These are phyloP conservation scores for Rhadinocentrus ornatus DNA, from an alignment of 2,797 vertebrate species.

Conservation along the genomic window DNA sequence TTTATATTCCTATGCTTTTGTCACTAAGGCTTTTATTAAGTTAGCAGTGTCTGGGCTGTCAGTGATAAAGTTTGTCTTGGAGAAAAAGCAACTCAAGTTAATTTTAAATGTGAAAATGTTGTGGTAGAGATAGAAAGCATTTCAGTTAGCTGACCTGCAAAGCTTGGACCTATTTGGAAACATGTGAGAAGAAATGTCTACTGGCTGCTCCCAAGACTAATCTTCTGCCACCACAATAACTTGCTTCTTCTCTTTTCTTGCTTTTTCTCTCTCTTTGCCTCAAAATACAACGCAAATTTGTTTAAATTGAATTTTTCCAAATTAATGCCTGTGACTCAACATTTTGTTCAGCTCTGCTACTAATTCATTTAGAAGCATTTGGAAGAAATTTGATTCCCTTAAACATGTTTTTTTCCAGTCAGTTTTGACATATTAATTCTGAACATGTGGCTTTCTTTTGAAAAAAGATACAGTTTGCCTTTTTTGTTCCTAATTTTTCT, in stretches of 20 bases:
- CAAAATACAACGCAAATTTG: conserved; percentile 57
- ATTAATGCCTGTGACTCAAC: conserved; percentile 46
- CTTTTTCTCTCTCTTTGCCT: conserved; percentile 2
- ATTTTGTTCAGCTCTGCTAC: conserved; percentile 43
- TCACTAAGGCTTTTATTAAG: conserved; percentile 18
- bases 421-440: conserved; percentile 49
- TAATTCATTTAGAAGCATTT: conserved; percentile 32
- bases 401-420: conserved; percentile 21
- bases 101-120: conserved; percentile 31
- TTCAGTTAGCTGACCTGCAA: conserved; percentile 37
- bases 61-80: conserved; percentile 46
- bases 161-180: conserved; percentile 44
- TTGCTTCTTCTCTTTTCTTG: conserved; percentile 20
- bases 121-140: conserved; percentile 29
- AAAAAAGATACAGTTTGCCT: conserved; percentile 38
- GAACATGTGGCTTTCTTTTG: conserved; percentile 39
- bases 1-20: conserved; percentile 23
- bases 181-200: conserved; percentile 36
- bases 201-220: conserved; percentile 49
- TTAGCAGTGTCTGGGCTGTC: conserved; percentile 40
- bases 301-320: conserved; percentile 53
- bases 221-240: conserved; percentile 48
- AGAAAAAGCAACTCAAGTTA: conserved; percentile 24
- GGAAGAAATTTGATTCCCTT: conserved; percentile 29
- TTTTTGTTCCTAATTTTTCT: conserved; percentile 15